Base-by-base conservation (phyloP, 2,113 vertebrate species). In the Xenopus tropicalis region DNA sequence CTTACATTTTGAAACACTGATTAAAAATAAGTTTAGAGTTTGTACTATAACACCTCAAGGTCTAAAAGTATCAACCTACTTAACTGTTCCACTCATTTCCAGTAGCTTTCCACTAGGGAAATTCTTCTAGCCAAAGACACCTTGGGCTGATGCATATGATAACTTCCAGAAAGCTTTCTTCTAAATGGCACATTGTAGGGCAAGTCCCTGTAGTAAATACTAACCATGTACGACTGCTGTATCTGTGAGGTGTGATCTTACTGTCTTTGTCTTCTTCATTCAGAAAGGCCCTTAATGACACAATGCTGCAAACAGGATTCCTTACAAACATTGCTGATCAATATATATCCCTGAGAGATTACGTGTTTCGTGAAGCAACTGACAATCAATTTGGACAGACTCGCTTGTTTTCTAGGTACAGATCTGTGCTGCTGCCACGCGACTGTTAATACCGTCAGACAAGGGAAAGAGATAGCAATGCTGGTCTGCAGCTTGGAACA, bases 181-280 rank as follows among this genome's bases (percentile, higher is more conserved):
- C 25, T 74, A 65, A 69, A 74, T 61, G 52, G 65, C 72, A 54
- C 56, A 51, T 61, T 74, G 72, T 69, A 46, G 23, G 29, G 23
- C 43, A 52, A 66, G 44, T 74, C 72, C 72, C 72, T 54, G 24
- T 61, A 59, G 72, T 29, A 43, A 63, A 37, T 19, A 54, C 48
- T 69, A 42, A 62, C 58, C 73, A 69, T 76, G 73, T 76, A 66
- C 62, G 24, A 69, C 10, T 43, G 61, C 66, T 63, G 44, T 76
- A 76, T 76, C 73, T 54, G 17, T 76, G 43, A 67, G 61, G 48
- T 69, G 59, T 81, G 81, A 78, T 83, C 80, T 82, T 78, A 58
- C 66, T 56, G 69, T 0, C 62, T 1, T 71, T 25, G 58, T 61
- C 57, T 69, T 63, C 0, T 71, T 3, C 4, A 1, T 1, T 56